phyloP scores from a whole-genome alignment of 2,113 vertebrate species.

The Crypturellus undulatus region DNA sequence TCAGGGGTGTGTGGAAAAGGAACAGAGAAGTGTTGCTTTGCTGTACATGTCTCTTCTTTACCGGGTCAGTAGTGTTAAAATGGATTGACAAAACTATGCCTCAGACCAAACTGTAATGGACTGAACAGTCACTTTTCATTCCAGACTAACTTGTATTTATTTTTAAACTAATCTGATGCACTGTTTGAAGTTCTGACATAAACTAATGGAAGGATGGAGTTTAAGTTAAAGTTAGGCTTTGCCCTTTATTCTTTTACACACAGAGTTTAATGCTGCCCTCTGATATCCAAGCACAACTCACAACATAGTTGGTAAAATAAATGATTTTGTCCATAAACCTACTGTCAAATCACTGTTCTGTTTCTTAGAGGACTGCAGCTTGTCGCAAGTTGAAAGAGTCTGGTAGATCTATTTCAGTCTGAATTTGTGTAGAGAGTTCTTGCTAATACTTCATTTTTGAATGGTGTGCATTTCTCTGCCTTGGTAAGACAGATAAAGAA shows the following conservation, averaged over 20 bases:
- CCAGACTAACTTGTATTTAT: background rate
- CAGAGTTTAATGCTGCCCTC: background rate
- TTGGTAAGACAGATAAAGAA: background rate
- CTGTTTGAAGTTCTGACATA: background rate
- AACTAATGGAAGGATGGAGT: background rate
- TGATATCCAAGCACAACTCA: background rate
- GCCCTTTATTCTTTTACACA: background rate
- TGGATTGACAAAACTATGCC: background rate
- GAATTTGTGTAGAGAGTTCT: background rate
- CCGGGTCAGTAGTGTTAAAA: background rate
- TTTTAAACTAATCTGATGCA: background rate
- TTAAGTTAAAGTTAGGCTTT: background rate
- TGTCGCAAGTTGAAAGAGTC: background rate
- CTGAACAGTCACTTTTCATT: background rate
- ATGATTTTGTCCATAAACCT: background rate
- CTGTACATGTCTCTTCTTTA: background rate
- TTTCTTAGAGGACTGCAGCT: background rate
- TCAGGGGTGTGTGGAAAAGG: background rate
- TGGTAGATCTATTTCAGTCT: background rate
- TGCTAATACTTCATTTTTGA: background rate
- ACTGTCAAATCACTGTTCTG: background rate
- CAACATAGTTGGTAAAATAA: background rate
- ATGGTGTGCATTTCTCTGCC: fast-evolving
- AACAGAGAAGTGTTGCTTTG: background rate
- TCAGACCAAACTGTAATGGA: background rate